These are phyloP conservation scores for Euphonia xanthogaster DNA, from an alignment of 2,797 vertebrate genomes.

Conservation along the genomic window DNA sequence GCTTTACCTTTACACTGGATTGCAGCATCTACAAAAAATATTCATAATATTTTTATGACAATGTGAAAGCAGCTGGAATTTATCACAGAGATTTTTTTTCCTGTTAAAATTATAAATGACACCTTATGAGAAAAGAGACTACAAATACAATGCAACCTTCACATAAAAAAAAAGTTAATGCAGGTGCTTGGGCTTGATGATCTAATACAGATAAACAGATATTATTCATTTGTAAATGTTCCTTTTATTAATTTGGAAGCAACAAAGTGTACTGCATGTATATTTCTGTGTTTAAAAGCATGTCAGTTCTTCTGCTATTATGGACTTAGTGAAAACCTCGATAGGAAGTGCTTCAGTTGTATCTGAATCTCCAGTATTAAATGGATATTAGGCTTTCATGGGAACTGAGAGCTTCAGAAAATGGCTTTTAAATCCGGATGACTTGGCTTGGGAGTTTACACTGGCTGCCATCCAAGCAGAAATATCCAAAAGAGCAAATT, in stretches of 20 bases:
- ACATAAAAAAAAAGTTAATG: not conserved
- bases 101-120: not conserved
- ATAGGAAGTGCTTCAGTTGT: not conserved
- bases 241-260: not conserved
- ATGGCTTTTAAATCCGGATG: constrained; percentile 63
- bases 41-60: not conserved
- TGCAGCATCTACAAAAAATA: not conserved
- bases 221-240: not conserved
- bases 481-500: constrained; percentile 70
- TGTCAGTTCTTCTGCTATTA: not conserved
- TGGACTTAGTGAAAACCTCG: not conserved
- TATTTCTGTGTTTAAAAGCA: not conserved
- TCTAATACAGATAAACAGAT: not conserved
- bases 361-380: constrained; percentile 9
- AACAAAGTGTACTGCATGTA: not conserved
- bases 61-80: not conserved
- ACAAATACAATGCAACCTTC: not conserved
- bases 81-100: not conserved
- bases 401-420: constrained; percentile 56
- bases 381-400: constrained; percentile 22
- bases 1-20: not conserved
- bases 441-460: constrained; percentile 69
- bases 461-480: constrained; percentile 58
- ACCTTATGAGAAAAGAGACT: not conserved
- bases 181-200: not conserved